Base-by-base conservation (phyloP, 2,797 vertebrate species). In the Salmo trutta region DNA sequence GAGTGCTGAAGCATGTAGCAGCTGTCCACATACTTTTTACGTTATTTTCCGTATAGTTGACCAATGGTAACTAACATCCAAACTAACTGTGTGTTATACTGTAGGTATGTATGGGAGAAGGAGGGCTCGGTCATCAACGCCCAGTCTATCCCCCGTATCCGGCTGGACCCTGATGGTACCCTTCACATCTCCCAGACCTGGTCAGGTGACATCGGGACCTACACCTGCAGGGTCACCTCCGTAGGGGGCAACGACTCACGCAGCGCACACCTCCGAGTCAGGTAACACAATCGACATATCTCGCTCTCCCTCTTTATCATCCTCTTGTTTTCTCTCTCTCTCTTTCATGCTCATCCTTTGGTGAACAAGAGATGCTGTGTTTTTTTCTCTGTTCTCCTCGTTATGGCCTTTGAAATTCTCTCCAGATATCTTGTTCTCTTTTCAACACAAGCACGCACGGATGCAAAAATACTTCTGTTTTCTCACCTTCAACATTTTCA, bases 131-230 rank as follows among this genome's bases (percentile, higher is more conserved):
- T 85, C 0, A 89, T 99, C 82, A 93, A 94, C 5, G 71, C 91
- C 0, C 96, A 95, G 75, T 93, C 90, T 1, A 83, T 92, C 47
- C 95, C 96, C 0, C 94, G 98, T 69, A 87, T 98, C 87, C 95
- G 92, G 0, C 87, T 97, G 87, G 97, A 98, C 0, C 83, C 86
- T 0, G 91, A 88, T 0, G 97, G 97, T 75, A 95, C 97, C 8
- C 93, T 99, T 76, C 96, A 98, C 91, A 97, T 99, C 91, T 96
- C 97, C 19, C 98, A 99, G 83, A 99, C 98, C 0, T 99, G 97
- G 98, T 99, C 98, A 0, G 98, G 98, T 0, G 98, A 99, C 92
- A 98, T 98, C 0, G 97, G 97, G 84, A 98, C 95, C 0, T 99
- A 99, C 92, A 98, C 96, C 41, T 99, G 97, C 93, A 92, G 94